Evolutionary conservation across 2,797 vertebrate genomes (phyloP), one percentile per base, ranked within the genome.

Genomic region (Falco concolor): DNA sequence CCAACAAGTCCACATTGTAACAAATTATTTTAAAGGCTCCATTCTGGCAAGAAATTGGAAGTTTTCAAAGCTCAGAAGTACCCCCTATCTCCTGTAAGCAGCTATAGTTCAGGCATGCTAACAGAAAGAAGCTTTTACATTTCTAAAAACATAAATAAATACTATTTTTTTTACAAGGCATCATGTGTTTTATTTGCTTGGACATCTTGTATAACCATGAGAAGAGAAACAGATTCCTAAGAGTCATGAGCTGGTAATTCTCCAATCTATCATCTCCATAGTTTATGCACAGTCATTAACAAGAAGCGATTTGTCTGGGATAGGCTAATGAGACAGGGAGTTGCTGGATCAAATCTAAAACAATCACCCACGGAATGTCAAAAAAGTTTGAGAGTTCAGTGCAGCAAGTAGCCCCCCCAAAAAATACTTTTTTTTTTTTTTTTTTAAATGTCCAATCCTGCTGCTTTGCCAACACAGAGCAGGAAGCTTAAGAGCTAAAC

Each of bases 221-320:
- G 76, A 93, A 54, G 54, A 95, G 85, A 91, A 94, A 73, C 85
- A 87, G 87, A 93, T 88, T 93, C 94, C 88, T 56, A 42, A 44
- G 88, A 95, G 76, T 75, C 87, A 81, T 13, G 28, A 89, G 93
- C 93, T 79, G 77, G 88, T 91, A 94, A 69, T 64, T 89, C 94
- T 95, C 84, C 74, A 50, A 73, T 92, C 89, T 73, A 86, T 87
- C 94, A 94, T 70, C 86, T 76, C 88, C 2, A 12, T 16, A 52
- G 84, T 79, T 96, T 82, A 87, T 86, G 84, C 88, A 92, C 15
- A 89, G 91, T 89, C 93, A 96, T 92, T 97, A 96, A 89, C 78
- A 85, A 91, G 77, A 92, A 89, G 86, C 17, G 85, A 96, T 96
- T 75, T 84, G 91, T 81, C 87, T 93, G 77, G 47, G 74, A 81